phyloP scores from a whole-genome alignment of 2,113 vertebrate genomes.

The Girardinichthys multiradiatus region DNA sequence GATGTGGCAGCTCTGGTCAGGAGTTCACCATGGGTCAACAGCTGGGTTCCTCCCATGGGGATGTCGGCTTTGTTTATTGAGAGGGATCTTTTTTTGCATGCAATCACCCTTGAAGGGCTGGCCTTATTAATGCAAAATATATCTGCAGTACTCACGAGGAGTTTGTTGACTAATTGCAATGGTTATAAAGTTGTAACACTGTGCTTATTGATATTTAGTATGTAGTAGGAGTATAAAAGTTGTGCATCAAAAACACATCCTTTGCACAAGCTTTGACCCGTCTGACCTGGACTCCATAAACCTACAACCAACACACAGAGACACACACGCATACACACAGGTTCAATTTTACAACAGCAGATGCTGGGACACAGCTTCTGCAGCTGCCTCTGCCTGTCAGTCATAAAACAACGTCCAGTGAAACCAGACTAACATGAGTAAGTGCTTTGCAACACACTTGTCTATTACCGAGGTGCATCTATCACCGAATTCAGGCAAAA shows the following conservation, averaged over 20 bases:
- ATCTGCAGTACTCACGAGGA: slow-evolving; percentile 26
- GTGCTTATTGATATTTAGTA: slow-evolving; percentile 9
- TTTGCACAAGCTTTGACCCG: slow-evolving; percentile 61
- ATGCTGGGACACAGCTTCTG: slow-evolving; percentile 43
- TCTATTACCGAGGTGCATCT: slow-evolving; percentile 62
- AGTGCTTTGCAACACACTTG: slow-evolving; percentile 55
- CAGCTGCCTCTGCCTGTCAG: slow-evolving; percentile 62
- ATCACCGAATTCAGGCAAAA: slow-evolving; percentile 53
- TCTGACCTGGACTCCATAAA: slow-evolving; percentile 38
- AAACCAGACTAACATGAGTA: slow-evolving; percentile 52
- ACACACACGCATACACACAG: slow-evolving; percentile 24
- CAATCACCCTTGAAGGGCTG: slow-evolving; percentile 53
- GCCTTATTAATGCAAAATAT: slow-evolving; percentile 59
- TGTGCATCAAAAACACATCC: slow-evolving; percentile 14
- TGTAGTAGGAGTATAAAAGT: background rate
- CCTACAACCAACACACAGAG: background rate
- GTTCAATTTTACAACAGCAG: slow-evolving; percentile 39
- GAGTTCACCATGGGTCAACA: slow-evolving; percentile 72
- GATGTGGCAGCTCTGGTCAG: slow-evolving; percentile 74
- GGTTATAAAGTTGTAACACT: slow-evolving; percentile 7
- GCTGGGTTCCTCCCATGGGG: slow-evolving; percentile 58
- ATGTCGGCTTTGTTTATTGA: slow-evolving; percentile 59
- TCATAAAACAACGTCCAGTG: slow-evolving; percentile 35
- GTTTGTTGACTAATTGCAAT: slow-evolving; percentile 32
- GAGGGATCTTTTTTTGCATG: slow-evolving; percentile 27